phyloP scores from a whole-genome alignment of 2,797 vertebrate genomes.

The Pogonophryne albipinna region DNA sequence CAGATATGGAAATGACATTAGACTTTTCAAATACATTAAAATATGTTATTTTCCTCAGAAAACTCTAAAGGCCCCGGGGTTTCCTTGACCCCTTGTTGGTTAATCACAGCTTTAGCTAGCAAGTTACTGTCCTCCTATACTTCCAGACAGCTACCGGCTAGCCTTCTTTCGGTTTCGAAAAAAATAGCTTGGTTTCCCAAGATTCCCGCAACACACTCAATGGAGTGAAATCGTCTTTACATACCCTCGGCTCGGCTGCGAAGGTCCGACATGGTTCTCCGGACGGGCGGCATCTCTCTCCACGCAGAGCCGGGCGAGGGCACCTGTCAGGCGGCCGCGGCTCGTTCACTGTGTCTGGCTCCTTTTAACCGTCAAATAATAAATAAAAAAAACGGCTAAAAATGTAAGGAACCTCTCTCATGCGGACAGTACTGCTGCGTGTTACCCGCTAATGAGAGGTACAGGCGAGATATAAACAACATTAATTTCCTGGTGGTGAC shows the following conservation, averaged over 20 bases:
- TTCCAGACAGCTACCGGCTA: constrained; percentile 40
- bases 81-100: constrained; percentile 35
- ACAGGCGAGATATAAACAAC: constrained; percentile 27
- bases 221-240: constrained; percentile 47
- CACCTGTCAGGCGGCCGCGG: constrained; percentile 82
- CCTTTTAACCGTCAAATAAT: constrained; percentile 61
- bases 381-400: constrained; percentile 49
- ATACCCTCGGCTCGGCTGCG: constrained; percentile 93
- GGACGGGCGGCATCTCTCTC: constrained; percentile 90
- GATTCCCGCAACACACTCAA: constrained; percentile 3
- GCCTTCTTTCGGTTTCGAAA: constrained; percentile 42
- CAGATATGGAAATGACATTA: background rate
- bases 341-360: constrained; percentile 49
- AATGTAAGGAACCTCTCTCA: constrained; percentile 54
- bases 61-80: constrained; percentile 29
- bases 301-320: constrained; percentile 63
- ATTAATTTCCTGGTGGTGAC: constrained; percentile 49
- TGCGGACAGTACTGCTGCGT: constrained; percentile 37
- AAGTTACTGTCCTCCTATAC: constrained; percentile 50
- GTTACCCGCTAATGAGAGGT: constrained; percentile 9
- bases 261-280: constrained; percentile 93
- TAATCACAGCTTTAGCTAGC: constrained; percentile 56
- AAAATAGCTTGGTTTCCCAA: background rate
- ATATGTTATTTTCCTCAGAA: background rate
- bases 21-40: background rate